Conservation (phyloP, 2,888 invertebrate species). For the Eudemis profundana region DNA sequence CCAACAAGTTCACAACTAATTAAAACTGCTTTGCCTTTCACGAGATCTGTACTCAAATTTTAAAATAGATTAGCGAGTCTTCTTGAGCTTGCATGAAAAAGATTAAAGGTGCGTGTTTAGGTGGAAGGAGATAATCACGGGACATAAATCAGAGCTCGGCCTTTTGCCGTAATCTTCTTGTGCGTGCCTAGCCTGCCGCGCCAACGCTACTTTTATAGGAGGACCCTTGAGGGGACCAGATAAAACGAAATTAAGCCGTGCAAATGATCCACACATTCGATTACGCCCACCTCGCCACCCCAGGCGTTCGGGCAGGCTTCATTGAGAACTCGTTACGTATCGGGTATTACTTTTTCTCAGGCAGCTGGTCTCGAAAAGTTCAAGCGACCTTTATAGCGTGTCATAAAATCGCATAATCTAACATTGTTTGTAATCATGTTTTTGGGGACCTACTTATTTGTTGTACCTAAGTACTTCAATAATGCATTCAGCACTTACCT, state of each 20-base stretch:
- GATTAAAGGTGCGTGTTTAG: not conserved
- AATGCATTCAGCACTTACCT: not conserved
- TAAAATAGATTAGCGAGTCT: not conserved
- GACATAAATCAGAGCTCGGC: slow-evolving; percentile 13
- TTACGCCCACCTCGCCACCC: not conserved
- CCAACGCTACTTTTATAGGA: not conserved
- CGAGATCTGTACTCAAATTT: not conserved
- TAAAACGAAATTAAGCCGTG: slow-evolving; percentile 16
- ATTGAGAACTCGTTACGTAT: not conserved
- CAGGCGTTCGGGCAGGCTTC: not conserved
- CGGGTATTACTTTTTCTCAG: not conserved
- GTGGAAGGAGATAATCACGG: not conserved
- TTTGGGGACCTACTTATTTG: too few species aligned
- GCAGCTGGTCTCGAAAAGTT: not conserved
- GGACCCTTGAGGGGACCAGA: slow-evolving; percentile 3
- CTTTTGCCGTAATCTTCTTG: not conserved
- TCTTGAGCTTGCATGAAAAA: not conserved
- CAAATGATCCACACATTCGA: not conserved
- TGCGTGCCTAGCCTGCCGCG: not conserved
- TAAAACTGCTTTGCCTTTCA: too few species aligned
- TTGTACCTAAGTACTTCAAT: too few species aligned
- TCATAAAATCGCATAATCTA: not conserved
- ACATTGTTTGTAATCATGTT: not conserved
- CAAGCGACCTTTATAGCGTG: not conserved
- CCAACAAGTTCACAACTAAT: too few species aligned